Conservation (phyloP, 2,797 vertebrate genomes). For the Microctenopoma stevenorrisi region DNA sequence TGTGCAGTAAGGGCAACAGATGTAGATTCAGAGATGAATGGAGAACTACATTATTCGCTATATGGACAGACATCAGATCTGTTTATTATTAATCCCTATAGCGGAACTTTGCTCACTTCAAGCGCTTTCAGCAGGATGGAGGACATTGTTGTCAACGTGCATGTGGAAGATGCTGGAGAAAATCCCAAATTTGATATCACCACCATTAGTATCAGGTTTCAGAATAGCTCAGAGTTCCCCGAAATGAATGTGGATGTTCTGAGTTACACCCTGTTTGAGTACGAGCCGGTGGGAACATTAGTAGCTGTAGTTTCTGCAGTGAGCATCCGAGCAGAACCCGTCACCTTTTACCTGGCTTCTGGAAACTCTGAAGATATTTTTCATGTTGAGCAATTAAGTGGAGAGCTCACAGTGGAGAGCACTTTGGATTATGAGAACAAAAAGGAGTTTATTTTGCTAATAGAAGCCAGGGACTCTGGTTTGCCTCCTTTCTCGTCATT, state of each 20-base stretch:
- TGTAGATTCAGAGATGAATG: conserved; percentile 79
- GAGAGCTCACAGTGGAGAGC: conserved; percentile 74
- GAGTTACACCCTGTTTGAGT: conserved; percentile 69
- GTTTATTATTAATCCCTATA: conserved; percentile 75
- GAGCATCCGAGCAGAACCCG: conserved; percentile 67
- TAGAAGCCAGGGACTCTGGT: conserved; percentile 84
- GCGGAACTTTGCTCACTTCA: conserved; percentile 73
- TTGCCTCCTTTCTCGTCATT: conserved; percentile 84
- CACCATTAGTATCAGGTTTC: conserved; percentile 81
- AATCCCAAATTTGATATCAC: conserved; percentile 76
- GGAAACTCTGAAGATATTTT: conserved; percentile 81
- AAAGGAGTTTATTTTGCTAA: conserved; percentile 73
- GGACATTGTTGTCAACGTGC: conserved; percentile 73
- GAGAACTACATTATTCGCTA: conserved; percentile 80
- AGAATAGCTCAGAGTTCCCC: conserved; percentile 79
- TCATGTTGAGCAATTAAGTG: conserved; percentile 73
- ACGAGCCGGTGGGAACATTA: conserved; percentile 68
- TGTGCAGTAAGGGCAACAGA: conserved; percentile 81
- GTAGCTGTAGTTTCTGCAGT: conserved; percentile 71
- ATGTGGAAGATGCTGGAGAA: conserved; percentile 78
- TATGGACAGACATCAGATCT: conserved; percentile 73
- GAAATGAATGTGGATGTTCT: conserved; percentile 66
- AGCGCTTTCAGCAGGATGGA: conserved; percentile 44
- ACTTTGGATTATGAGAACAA: conserved; percentile 82
- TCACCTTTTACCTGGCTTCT: conserved; percentile 81